Percentiles rank a stretch among this genome's conserved stretches.
Evolutionary conservation across 2,113 vertebrate genomes (phyloP).

Genomic region (Trogon melanurus): DNA sequence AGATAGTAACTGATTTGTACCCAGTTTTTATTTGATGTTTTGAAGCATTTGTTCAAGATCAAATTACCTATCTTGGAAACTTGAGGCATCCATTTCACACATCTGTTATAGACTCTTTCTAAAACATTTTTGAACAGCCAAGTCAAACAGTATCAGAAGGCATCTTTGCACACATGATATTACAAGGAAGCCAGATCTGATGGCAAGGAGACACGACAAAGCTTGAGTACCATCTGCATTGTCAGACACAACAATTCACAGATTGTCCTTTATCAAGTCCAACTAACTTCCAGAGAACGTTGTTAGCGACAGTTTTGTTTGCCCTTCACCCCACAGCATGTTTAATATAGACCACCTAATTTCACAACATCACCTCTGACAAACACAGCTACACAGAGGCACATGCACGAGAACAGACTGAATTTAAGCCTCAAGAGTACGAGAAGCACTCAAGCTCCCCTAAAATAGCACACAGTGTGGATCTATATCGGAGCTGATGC

Average conservation of each 20-base stretch:
- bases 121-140: neutral
- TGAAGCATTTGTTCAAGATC: neutral
- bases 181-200: neutral
- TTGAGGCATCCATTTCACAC: neutral
- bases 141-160: neutral
- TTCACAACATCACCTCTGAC: neutral
- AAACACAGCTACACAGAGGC: neutral
- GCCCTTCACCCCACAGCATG: neutral
- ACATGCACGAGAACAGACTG: rapidly evolving
- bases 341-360: neutral
- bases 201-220: neutral
- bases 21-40: neutral
- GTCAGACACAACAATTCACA: neutral
- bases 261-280: neutral
- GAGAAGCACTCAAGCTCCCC: neutral
- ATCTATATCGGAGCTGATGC: neutral
- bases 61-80: neutral
- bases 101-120: neutral
- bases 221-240: neutral
- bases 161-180: neutral
- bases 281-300: neutral
- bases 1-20: neutral
- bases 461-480: neutral
- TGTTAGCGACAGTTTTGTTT: neutral
- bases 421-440: neutral